Evolutionary conservation across 2,797 vertebrate species (phyloP), one percentile per base, ranked within the genome.

Genomic region (Urocyon cinereoargenteus): DNA sequence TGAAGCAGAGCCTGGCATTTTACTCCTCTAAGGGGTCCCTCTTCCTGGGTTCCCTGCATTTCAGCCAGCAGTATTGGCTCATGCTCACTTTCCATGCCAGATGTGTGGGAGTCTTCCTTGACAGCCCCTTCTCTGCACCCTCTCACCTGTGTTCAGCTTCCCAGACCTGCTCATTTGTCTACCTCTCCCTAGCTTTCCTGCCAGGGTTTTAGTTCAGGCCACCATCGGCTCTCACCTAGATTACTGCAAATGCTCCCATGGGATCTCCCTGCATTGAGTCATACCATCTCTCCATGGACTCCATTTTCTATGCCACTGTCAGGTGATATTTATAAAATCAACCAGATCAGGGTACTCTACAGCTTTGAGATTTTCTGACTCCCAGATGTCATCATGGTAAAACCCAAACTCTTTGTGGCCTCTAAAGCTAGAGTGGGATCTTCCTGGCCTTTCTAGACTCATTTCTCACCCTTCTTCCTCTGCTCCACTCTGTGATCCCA

Each of bases 71-170:
- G 8, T 5, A 59, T 16, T 2, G 18, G 77, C 9, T 22, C 8
- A 40, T 3, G 2, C 15, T 53, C 3, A 40, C 28, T 66, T 68
- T n/a, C 62, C 13, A 36, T 51, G 49, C 36, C 40, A 90, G 55
- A 79, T 36, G 24, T 3, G 24, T 11, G 70, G 36, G 15, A 2
- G 3, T 68, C 57, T 61, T 92, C 10, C 22, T 4, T 7, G 66
- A 51, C 0, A 14, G 10, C 15, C 31, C 0, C 31, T 49, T 49
- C 19, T 64, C 28, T 24, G 34, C 1, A 21, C 9, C 28, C 15
- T 34, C 6, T 86, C n/a, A 31, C 34, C 2, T 31, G 49, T 40
- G 62, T n/a, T 19, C 53, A 36, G 6, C 15, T 11, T 85, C n/a
- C 40, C 14, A 59, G 19, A 64, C 6, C 15, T 22, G 36, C 15